Conservation (phyloP, 2,113 vertebrate genomes). For the Mobula birostris region DNA sequence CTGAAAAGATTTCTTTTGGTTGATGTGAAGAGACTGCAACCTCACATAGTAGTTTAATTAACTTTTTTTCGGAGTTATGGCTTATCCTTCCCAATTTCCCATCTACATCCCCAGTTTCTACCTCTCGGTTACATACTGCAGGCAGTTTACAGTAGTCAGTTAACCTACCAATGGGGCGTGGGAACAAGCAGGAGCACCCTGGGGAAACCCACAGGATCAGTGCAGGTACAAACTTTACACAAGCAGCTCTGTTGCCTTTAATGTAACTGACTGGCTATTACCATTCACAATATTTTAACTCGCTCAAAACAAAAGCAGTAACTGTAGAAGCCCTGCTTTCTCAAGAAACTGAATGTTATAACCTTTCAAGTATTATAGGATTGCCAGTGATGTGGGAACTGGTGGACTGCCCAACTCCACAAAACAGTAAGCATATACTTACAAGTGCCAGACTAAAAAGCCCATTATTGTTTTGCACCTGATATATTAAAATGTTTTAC, state of each 20-base stretch:
- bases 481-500: too few species aligned
- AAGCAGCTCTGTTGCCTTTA: too few species aligned
- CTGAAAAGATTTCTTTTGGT: not conserved
- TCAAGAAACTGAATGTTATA: not conserved
- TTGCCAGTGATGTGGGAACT: not conserved
- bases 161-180: too few species aligned
- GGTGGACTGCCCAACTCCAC: not conserved
- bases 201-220: too few species aligned
- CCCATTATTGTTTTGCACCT: too few species aligned
- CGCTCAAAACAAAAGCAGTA: not conserved
- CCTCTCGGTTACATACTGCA: too few species aligned
- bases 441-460: too few species aligned
- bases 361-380: not conserved
- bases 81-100: too few species aligned
- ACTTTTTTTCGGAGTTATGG: not conserved
- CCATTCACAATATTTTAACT: not conserved
- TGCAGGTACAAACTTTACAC: too few species aligned
- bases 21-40: not conserved
- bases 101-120: too few species aligned
- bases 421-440: not conserved
- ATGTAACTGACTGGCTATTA: not conserved
- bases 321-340: not conserved
- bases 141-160: too few species aligned
- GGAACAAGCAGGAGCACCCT: too few species aligned
- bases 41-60: not conserved